Evolutionary conservation across 2,797 vertebrate species (phyloP).

Genomic region (Xenentodon cancila): DNA sequence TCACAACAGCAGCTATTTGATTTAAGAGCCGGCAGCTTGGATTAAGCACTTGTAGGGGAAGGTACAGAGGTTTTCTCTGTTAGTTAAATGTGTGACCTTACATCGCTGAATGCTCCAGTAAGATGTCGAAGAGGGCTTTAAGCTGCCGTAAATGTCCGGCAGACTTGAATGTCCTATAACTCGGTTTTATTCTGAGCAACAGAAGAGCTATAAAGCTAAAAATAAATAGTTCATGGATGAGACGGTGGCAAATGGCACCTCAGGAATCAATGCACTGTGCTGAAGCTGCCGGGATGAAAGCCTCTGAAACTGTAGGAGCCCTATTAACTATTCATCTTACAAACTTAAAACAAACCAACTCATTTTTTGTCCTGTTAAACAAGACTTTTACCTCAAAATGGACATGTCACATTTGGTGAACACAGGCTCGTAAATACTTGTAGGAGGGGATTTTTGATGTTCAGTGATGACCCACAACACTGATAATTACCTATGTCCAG

Average conservation of each 20-base stretch:
- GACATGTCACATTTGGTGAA: conserved; percentile 5
- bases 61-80: conserved; percentile 11
- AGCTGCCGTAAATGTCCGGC: conserved; percentile 24
- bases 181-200: conserved; percentile 56
- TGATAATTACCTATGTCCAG: conserved; percentile 12
- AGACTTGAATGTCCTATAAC: conserved; percentile 41
- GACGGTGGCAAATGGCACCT: conserved; percentile 55
- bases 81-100: conserved; percentile 12
- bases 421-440: conserved; percentile 16
- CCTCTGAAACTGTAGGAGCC: conserved; percentile 33
- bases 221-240: conserved; percentile 74
- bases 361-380: neutral
- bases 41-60: conserved; percentile 3
- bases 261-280: conserved; percentile 68
- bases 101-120: neutral
- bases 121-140: conserved; percentile 7
- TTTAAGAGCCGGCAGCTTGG: conserved; percentile 7
- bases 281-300: conserved; percentile 58
- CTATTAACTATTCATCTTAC: conserved; percentile 51
- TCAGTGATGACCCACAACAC: conserved; percentile 4
- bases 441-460: conserved; percentile 7
- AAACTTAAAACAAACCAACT: conserved; percentile 22
- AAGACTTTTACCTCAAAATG: conserved; percentile 5
- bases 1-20: conserved; percentile 17
- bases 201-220: conserved; percentile 68